A percentile compares a stretch with the other conserved stretches of the same genome.
These are phyloP conservation scores for Lathamus discolor DNA, from an alignment of 2,113 vertebrate genomes.

Conservation along the genomic window DNA sequence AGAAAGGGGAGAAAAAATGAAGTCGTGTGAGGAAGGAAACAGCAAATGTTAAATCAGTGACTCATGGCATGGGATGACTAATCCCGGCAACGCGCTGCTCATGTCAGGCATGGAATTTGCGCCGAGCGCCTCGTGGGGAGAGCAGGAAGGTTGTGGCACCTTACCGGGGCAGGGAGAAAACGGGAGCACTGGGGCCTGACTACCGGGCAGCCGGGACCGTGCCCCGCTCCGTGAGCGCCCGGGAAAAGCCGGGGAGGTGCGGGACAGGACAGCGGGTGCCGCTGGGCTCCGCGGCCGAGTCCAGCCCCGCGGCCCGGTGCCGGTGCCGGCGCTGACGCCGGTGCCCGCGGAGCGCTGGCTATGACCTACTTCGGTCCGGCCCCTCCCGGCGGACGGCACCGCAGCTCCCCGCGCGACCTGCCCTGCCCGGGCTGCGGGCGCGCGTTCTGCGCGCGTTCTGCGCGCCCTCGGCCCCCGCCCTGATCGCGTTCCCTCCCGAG, in stretches of 20 bases:
- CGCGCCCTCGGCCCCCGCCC: background rate
- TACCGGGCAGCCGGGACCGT: background rate
- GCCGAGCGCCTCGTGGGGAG: background rate
- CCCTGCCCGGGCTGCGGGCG: background rate
- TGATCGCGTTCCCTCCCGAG: background rate
- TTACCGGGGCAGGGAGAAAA: background rate
- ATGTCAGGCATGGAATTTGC: background rate
- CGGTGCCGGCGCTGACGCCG: background rate
- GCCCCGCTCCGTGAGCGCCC: background rate
- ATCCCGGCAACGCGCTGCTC: background rate
- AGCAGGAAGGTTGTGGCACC: background rate
- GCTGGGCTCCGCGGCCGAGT: background rate
- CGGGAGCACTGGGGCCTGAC: background rate
- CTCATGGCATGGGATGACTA: slow-evolving; percentile 38
- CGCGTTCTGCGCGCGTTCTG: background rate
- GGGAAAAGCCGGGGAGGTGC: background rate
- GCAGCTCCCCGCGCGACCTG: background rate
- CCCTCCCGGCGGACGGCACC: background rate
- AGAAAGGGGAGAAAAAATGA: background rate
- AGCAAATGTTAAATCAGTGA: slow-evolving; percentile 34
- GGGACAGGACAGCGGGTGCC: background rate
- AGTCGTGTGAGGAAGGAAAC: slow-evolving; percentile 35
- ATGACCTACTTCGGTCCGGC: slow-evolving; percentile 81
- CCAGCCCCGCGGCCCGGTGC: background rate
- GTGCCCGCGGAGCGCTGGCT: slow-evolving; percentile 70